Percentiles rank a stretch among this genome's conserved stretches.
Evolutionary conservation across 2,797 vertebrate species (phyloP).

Genomic region (Alauda arvensis): DNA sequence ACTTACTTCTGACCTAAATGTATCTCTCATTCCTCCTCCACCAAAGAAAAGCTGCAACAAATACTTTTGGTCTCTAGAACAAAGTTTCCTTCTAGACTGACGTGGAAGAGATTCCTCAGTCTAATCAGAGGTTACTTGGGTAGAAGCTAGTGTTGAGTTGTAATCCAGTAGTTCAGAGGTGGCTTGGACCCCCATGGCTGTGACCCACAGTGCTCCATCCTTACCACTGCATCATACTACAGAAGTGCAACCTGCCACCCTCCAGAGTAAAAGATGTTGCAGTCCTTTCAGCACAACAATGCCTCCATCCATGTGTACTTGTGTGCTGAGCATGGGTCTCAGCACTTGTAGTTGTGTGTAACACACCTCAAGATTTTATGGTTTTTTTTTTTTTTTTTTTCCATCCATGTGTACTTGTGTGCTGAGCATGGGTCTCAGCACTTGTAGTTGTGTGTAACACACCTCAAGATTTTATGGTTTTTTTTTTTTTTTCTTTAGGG

Average conservation of each 20-base stretch:
- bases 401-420: neutral
- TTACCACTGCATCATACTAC: neutral
- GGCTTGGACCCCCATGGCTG: neutral
- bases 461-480: neutral
- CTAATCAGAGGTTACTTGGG: neutral
- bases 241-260: neutral
- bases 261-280: neutral
- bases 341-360: neutral
- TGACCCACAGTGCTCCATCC: neutral
- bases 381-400: neutral
- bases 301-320: neutral
- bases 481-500: neutral
- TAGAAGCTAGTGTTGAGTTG: neutral
- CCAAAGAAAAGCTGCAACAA: neutral
- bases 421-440: neutral
- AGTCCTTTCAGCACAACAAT: neutral
- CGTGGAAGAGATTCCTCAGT: neutral
- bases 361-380: neutral
- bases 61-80: neutral
- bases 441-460: neutral
- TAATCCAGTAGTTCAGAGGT: neutral
- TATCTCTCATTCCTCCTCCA: neutral
- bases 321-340: neutral
- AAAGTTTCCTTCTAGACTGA: neutral
- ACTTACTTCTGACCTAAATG: fast-evolving